Conservation (phyloP, 2,797 vertebrate genomes). For the Pelodytes ibericus region DNA sequence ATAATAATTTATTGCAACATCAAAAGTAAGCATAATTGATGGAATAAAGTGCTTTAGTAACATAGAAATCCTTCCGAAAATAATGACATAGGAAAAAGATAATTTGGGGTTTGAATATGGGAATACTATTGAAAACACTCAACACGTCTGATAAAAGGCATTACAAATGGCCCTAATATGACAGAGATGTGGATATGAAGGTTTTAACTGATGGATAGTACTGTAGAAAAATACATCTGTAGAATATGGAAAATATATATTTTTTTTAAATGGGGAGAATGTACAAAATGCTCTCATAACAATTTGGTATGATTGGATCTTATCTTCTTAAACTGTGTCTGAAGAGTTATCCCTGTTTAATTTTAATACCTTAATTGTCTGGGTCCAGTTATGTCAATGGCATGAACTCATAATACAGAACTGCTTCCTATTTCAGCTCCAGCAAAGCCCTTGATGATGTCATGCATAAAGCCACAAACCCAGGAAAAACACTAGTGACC, state of each 20-base stretch:
- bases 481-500: no score
- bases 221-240: not conserved
- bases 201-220: not conserved
- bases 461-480: no score
- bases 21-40: not conserved
- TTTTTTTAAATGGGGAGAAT: no score
- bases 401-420: no score
- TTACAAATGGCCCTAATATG: not conserved
- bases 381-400: no score
- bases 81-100: not conserved
- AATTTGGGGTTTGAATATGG: conserved; percentile 1
- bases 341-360: no score
- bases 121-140: conserved; percentile 2
- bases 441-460: no score
- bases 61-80: not conserved
- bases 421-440: no score
- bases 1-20: conserved; percentile 1
- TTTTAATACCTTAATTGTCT: no score
- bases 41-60: conserved; percentile 1
- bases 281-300: no score
- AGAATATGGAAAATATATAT: not conserved
- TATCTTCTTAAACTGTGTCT: no score
- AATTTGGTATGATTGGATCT: no score
- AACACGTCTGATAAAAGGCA: not conserved
- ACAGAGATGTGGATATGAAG: not conserved